Conservation (phyloP, 2,888 invertebrate genomes). For the Chloroclystis v-ata region DNA sequence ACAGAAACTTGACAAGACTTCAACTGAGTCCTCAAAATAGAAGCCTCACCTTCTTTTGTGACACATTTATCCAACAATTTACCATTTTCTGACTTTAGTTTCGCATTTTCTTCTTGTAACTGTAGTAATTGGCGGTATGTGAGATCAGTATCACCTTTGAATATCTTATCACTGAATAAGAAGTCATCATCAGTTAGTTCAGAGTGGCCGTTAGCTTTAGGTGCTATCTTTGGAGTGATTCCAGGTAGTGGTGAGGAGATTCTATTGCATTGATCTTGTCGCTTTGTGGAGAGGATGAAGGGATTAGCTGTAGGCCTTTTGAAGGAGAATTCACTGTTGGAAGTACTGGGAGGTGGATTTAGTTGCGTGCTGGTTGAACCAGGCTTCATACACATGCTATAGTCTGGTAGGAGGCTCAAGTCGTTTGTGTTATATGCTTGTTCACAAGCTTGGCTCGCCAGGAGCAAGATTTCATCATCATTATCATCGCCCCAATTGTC, state of each 20-base stretch:
- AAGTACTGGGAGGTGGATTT: conserved; percentile 45
- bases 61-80: conserved; percentile 69
- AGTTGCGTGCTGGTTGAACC: conserved; percentile 61
- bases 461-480: conserved; percentile 67
- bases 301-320: conserved; percentile 52
- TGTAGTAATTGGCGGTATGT: conserved; percentile 56
- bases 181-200: conserved; percentile 49
- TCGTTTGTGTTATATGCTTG: conserved; percentile 48
- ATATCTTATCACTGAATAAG: conserved; percentile 55
- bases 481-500: conserved; percentile 69
- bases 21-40: conserved; percentile 75
- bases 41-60: conserved; percentile 77
- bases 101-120: conserved; percentile 62
- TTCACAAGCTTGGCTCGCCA: conserved; percentile 71
- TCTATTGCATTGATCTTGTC: conserved; percentile 57
- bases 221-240: conserved; percentile 46
- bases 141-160: conserved; percentile 49
- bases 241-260: conserved; percentile 65
- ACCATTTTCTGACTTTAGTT: conserved; percentile 65
- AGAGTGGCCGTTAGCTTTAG: conserved; percentile 33
- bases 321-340: conserved; percentile 50
- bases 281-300: conserved; percentile 43
- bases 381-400: conserved; percentile 62
- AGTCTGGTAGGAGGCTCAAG: conserved; percentile 51
- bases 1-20: conserved; percentile 63